Percentiles rank a stretch among this genome's conserved stretches.
phyloP scores from a whole-genome alignment of 1,140 invertebrate genomes.

The Panulirus ornatus region DNA sequence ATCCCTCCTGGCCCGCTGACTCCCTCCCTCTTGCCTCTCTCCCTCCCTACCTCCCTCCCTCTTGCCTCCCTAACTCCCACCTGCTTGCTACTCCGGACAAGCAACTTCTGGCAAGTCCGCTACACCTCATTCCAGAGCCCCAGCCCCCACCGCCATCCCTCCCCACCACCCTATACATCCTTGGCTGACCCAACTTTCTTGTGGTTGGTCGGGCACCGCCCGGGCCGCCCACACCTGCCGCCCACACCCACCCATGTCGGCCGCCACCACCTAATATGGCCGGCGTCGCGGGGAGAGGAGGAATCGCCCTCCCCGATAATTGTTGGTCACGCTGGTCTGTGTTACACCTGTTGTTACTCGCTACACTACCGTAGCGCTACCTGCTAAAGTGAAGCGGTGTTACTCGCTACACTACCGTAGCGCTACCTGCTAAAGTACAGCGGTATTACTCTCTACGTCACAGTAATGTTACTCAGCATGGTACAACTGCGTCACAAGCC shows the following conservation, averaged over 20 bases:
- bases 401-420: too few relatives aligned
- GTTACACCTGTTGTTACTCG: not conserved
- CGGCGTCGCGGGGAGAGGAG: not conserved
- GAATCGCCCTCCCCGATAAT: not conserved
- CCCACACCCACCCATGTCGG: conserved; percentile 49
- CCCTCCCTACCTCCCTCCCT: not conserved
- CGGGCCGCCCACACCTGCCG: conserved; percentile 39
- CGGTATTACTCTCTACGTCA: too few relatives aligned
- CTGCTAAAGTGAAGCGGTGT: too few relatives aligned
- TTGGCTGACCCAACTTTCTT: conserved; percentile 51
- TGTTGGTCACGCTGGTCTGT: conserved; percentile 5
- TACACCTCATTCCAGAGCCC: not conserved
- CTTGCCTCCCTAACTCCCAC: not conserved
- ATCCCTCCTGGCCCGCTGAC: too few relatives aligned
- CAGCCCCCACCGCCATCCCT: not conserved
- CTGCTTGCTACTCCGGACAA: not conserved
- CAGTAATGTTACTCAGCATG: too few relatives aligned
- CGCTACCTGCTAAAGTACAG: too few relatives aligned
- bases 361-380: too few relatives aligned
- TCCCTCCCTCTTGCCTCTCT: not conserved
- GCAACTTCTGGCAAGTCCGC: too few relatives aligned
- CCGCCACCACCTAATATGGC: conserved; percentile 18
- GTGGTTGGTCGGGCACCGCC: conserved; percentile 30
- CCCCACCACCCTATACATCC: conserved; percentile 31
- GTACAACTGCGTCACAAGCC: too few relatives aligned